Conservation (phyloP, 2,888 invertebrate genomes). For the Drosophila gaucha region DNA sequence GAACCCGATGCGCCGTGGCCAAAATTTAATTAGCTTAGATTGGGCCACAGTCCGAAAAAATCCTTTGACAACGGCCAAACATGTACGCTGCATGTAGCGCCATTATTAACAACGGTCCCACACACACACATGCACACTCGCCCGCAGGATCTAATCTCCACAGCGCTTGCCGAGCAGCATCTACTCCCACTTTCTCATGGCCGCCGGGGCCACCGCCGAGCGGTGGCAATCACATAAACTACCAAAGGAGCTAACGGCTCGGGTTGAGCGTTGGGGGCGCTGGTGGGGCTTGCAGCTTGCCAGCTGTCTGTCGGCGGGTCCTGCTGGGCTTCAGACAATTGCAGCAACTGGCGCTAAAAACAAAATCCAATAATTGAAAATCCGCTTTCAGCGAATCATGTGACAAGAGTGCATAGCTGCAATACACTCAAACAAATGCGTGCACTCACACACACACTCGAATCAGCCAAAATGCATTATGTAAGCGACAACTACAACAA, state of each 20-base stretch:
- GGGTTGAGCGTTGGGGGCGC: too few species aligned
- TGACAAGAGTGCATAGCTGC: slow-evolving; percentile 30
- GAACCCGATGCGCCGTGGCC: slow-evolving; percentile 49
- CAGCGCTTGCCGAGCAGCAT: background rate
- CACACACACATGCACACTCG: slow-evolving; percentile 7
- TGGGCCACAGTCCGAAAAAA: slow-evolving; percentile 48
- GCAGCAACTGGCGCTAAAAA: slow-evolving; percentile 45
- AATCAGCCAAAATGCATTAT: slow-evolving; percentile 4
- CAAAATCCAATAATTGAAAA: slow-evolving; percentile 82
- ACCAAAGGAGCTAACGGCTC: too few species aligned
- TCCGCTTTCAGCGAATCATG: slow-evolving; percentile 29
- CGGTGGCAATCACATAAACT: slow-evolving; percentile 43
- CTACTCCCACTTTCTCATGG: background rate
- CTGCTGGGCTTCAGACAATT: slow-evolving; percentile 43
- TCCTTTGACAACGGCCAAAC: slow-evolving; percentile 57
- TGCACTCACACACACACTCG: background rate
- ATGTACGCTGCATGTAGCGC: slow-evolving; percentile 43
- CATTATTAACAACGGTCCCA: slow-evolving; percentile 36
- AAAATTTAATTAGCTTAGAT: slow-evolving; percentile 76
- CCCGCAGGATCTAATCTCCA: slow-evolving; percentile 12
- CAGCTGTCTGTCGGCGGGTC: background rate
- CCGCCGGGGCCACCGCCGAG: background rate
- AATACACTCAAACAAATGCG: background rate
- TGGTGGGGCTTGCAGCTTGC: background rate
- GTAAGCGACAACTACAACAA: slow-evolving; percentile 2